A percentile compares a stretch with the other conserved stretches of the same genome.
These are phyloP conservation scores for Sterna hirundo DNA, from an alignment of 2,113 vertebrate species.

Conservation along the genomic window DNA sequence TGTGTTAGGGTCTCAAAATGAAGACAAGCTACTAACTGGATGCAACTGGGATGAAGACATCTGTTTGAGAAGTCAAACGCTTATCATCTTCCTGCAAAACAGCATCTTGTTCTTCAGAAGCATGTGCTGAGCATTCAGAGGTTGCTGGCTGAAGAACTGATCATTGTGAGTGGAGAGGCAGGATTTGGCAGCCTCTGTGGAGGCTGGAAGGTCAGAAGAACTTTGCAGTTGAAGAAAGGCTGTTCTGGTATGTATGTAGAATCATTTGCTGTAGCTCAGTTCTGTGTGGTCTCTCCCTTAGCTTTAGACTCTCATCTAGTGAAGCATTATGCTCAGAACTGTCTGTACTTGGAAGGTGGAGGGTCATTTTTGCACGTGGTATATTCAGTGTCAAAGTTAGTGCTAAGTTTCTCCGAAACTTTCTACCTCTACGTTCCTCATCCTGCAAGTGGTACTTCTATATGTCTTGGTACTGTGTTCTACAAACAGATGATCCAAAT, in stretches of 20 bases:
- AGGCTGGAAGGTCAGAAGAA: background rate
- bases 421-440: accelerated
- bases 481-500: background rate
- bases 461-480: background rate
- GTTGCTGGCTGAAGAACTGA: background rate
- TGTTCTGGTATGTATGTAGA: background rate
- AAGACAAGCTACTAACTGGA: accelerated
- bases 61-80: background rate
- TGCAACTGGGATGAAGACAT: background rate
- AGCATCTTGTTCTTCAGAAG: background rate
- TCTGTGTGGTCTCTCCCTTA: background rate
- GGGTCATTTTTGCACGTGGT: background rate
- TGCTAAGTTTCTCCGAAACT: background rate
- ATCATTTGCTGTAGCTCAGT: background rate
- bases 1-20: background rate
- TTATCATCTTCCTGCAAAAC: background rate
- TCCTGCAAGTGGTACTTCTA: background rate
- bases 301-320: background rate
- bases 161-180: background rate
- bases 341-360: background rate
- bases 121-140: background rate
- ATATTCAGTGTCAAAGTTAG: background rate
- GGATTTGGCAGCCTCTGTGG: background rate
- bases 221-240: background rate
- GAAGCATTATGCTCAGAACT: background rate